Evolutionary conservation across 2,888 invertebrate species (phyloP).

Genomic region (Drosophila colorata): DNA sequence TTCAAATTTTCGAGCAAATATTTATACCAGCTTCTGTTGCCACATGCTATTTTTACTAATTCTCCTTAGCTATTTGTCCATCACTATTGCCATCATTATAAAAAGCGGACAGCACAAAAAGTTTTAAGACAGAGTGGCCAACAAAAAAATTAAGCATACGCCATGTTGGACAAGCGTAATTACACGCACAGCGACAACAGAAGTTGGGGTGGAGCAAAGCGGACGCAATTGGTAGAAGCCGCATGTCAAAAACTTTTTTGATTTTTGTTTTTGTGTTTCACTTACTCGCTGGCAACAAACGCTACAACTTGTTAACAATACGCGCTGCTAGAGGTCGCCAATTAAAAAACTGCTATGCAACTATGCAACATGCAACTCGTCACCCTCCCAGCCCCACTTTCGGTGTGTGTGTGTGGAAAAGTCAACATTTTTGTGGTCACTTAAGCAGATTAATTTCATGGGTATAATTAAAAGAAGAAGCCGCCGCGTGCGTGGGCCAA

Average conservation of each 20-base stretch:
- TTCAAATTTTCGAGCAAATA: not conserved
- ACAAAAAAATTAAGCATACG: slow-evolving; percentile 65
- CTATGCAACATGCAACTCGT: slow-evolving; percentile 15
- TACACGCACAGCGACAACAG: slow-evolving; percentile 52
- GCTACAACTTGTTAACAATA: slow-evolving; percentile 76
- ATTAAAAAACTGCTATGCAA: slow-evolving; percentile 56
- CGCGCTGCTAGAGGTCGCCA: slow-evolving; percentile 67
- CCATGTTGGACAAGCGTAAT: slow-evolving; percentile 73
- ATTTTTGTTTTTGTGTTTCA: slow-evolving; percentile 13
- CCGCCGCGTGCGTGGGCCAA: slow-evolving; percentile 38
- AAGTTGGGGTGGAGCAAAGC: slow-evolving; percentile 5
- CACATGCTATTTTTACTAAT: slow-evolving; percentile 18
- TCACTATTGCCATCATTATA: slow-evolving; percentile 23
- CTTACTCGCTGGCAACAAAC: slow-evolving; percentile 14
- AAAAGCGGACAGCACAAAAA: slow-evolving; percentile 16
- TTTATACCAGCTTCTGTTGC: not conserved
- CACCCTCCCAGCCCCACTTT: not conserved
- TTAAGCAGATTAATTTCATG: slow-evolving; percentile 80
- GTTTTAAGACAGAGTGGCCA: not conserved
- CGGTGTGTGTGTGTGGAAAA: slow-evolving; percentile 41
- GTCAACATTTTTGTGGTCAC: slow-evolving; percentile 81
- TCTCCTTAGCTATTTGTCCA: slow-evolving; percentile 16
- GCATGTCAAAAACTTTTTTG: slow-evolving; percentile 47
- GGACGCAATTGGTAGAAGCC: slow-evolving; percentile 48
- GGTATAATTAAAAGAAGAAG: slow-evolving; percentile 78